Evolutionary conservation across 2,797 vertebrate genomes (phyloP).

Genomic region (Trachurus trachurus): DNA sequence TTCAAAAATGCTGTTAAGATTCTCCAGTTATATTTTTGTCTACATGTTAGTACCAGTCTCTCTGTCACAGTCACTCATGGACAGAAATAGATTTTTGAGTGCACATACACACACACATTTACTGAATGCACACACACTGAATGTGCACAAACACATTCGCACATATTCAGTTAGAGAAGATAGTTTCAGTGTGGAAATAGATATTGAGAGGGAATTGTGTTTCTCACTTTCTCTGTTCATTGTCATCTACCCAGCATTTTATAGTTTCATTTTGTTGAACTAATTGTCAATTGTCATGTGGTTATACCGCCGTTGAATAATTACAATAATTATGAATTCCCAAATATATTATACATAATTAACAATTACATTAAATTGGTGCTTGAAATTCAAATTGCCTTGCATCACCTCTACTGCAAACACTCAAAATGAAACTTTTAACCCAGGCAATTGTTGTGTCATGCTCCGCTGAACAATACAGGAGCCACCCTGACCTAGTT

Average conservation of each 20-base stretch:
- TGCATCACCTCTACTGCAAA: background rate
- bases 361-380: background rate
- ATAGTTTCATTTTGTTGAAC: background rate
- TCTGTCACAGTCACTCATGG: slow-evolving; percentile 7
- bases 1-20: slow-evolving; percentile 9
- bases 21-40: slow-evolving; percentile 11
- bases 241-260: background rate
- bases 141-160: background rate
- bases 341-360: background rate
- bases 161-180: background rate
- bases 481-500: slow-evolving; percentile 34
- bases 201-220: background rate
- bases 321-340: too few relatives aligned
- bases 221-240: background rate
- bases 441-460: slow-evolving; percentile 16
- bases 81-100: slow-evolving; percentile 22
- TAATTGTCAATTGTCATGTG: background rate
- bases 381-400: background rate
- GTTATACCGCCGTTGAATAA: background rate
- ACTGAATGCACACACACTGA: background rate
- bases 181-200: background rate
- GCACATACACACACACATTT: background rate
- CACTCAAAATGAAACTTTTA: slow-evolving; percentile 30
- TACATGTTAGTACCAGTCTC: background rate
- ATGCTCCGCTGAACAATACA: slow-evolving; percentile 21